These are phyloP conservation scores for Brachionus koreanus DNA, from an alignment of 1,140 invertebrate species.

Conservation along the genomic window DNA sequence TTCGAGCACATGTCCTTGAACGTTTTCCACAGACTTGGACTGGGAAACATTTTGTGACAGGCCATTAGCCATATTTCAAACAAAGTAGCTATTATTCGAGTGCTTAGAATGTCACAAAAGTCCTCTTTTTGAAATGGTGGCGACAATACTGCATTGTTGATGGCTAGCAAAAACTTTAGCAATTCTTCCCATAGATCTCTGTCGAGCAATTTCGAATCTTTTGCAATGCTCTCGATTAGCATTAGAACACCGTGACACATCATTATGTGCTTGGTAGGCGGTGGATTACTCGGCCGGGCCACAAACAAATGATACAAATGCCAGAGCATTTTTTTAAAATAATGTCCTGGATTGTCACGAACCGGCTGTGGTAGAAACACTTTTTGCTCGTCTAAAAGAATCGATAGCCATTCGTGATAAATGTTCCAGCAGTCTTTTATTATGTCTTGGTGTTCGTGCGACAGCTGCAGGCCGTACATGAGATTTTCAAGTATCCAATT, in stretches of 20 bases:
- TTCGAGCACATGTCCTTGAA: constrained; percentile 82
- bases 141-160: constrained; percentile 83
- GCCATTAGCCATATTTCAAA: constrained; percentile 91
- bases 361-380: constrained; percentile 74
- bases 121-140: constrained; percentile 85
- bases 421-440: constrained; percentile 92
- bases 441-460: constrained; percentile 81
- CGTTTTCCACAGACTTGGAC: constrained; percentile 90
- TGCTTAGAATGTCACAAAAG: constrained; percentile 87
- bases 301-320: constrained; percentile 93
- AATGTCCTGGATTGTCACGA: constrained; percentile 80
- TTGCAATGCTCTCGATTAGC: constrained; percentile 79
- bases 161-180: constrained; percentile 81
- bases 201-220: constrained; percentile 70
- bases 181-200: constrained; percentile 84
- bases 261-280: constrained; percentile 78
- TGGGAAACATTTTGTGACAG: constrained; percentile 79
- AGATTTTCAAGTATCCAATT: constrained; percentile 64
- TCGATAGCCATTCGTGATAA: constrained; percentile 91
- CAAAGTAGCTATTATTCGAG: constrained; percentile 83
- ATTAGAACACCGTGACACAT: constrained; percentile 87
- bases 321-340: constrained; percentile 81
- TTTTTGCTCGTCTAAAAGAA: constrained; percentile 72
- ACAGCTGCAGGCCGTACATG: constrained; percentile 83
- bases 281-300: constrained; percentile 70